Evolutionary conservation across 2,888 invertebrate species (phyloP), one percentile per base, ranked within the genome.

Genomic region (Carpatolechia fugitivella): DNA sequence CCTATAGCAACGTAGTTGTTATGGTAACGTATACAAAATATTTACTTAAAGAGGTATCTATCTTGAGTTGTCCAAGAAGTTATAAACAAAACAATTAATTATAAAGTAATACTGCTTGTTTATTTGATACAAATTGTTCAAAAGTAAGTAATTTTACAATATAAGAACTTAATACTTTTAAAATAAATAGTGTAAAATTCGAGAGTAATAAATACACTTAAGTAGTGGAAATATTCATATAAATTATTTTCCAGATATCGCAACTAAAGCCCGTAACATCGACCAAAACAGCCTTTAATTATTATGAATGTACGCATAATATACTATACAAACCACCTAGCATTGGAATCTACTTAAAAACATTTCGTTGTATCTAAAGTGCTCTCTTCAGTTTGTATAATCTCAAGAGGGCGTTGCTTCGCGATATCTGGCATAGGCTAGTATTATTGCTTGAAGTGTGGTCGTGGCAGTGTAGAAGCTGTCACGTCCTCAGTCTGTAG

Each of bases 401-500:
- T 4, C 11, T 14, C 13, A 6, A 11, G 35, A 5, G 35, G 36
- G 1, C 7, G 13, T 14, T 5, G 8, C 36, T 1, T 35, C 13
- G 13, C 14, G 36, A 14, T 36, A 36, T 40, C 40, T 40, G 40
- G 16, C 10, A 40, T 16, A 36, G 14, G 36, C 36, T 14, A 36
- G 20, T 41, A 16, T 62, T 66, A 64, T 65, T 68, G 64, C 68
- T 65, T 63, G 36, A 40, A 54, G 31, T 18, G 40, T 40, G 40
- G 57, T 48, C 13, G 44, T 53, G 57, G 58, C 62, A 69, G 68
- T 70, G 66, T 74, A 76, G 66, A 73, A 60, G 63, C 63, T 66
- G 65, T 66, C 66, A 74, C 56, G 75, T 80, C 61, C 82, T 88
- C 78, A 89, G 82, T 82, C 80, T 82, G 72, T 90, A 91, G 65